Conservation (phyloP, 1,140 invertebrate species). For the Penaeus japonicus region DNA sequence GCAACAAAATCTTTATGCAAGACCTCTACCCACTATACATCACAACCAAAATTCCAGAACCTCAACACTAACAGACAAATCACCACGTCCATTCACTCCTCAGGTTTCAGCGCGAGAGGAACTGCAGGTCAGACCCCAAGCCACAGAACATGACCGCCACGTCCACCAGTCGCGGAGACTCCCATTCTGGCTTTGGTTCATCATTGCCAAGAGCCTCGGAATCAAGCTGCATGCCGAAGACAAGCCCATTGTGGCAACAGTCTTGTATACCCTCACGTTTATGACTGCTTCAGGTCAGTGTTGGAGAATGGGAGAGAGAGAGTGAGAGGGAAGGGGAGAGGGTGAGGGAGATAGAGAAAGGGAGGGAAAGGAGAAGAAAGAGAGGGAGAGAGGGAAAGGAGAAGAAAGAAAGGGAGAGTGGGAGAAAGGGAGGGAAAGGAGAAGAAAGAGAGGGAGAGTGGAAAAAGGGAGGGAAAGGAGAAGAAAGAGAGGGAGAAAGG, state of each 20-base stretch:
- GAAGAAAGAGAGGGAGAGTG: no score
- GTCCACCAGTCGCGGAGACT: constrained; percentile 37
- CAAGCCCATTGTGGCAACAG: constrained; percentile 60
- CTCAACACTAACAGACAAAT: background rate
- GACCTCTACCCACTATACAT: no score
- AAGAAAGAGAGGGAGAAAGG: no score
- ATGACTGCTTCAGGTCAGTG: constrained; percentile 28
- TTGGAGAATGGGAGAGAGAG: background rate
- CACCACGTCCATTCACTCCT: no score
- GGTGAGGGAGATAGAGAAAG: background rate
- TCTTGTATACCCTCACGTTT: constrained; percentile 63
- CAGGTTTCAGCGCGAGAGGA: constrained; percentile 25
- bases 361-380: no score
- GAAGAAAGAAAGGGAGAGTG: no score
- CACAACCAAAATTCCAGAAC: background rate
- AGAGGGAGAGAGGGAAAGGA: no score
- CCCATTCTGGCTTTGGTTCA: constrained; percentile 51
- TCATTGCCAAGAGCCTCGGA: constrained; percentile 51
- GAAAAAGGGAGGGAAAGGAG: no score
- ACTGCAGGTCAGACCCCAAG: background rate
- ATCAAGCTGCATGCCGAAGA: constrained; percentile 50
- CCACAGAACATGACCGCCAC: background rate
- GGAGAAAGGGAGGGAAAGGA: no score
- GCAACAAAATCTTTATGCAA: no score
- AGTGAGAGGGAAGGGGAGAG: background rate